Percentiles rank a stretch among this genome's conserved stretches.
Conservation (phyloP, 2,888 invertebrate species). For the Tuta absoluta region DNA sequence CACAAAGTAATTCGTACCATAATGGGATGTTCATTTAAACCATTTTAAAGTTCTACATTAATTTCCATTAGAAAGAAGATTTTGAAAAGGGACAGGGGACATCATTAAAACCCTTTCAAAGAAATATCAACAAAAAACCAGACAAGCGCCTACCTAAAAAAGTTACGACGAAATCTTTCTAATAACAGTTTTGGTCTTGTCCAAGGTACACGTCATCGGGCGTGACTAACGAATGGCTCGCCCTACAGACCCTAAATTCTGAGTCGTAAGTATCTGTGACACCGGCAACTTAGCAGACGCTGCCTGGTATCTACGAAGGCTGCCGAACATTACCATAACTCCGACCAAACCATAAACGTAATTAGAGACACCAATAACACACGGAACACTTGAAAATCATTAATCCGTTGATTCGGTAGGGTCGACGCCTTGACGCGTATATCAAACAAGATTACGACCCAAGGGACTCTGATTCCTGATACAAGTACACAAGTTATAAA, state of each 20-base stretch:
- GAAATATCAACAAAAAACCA: conserved; percentile 53
- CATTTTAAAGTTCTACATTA: conserved; percentile 4
- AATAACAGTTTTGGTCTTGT: conserved; percentile 81
- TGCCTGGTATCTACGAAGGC: conserved; percentile 64
- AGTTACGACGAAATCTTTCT: conserved; percentile 69
- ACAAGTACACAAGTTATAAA: conserved; percentile 54
- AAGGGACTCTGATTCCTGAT: conserved; percentile 59
- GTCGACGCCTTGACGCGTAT: conserved; percentile 62
- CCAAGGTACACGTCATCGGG: conserved; percentile 81
- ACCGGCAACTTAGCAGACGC: conserved; percentile 46
- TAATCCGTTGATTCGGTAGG: conserved; percentile 71
- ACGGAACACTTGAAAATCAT: conserved; percentile 72
- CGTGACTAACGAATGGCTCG: conserved; percentile 82
- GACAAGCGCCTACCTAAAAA: conserved; percentile 62
- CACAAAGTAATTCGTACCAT: conserved; percentile 36
- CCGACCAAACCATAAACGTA: conserved; percentile 70
- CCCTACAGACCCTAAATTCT: conserved; percentile 81
- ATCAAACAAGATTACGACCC: conserved; percentile 58
- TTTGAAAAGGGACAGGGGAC: conserved; percentile 13
- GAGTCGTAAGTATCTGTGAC: conserved; percentile 79
- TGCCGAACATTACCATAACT: conserved; percentile 77
- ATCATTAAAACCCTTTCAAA: conserved; percentile 19
- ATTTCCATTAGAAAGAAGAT: conserved; percentile 21
- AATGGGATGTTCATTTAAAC: conserved; percentile 30
- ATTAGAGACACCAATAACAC: conserved; percentile 76